Percentiles rank a stretch among this genome's conserved stretches.
phyloP scores from a whole-genome alignment of 2,888 invertebrate species.

The Lacanobia oleracea region DNA sequence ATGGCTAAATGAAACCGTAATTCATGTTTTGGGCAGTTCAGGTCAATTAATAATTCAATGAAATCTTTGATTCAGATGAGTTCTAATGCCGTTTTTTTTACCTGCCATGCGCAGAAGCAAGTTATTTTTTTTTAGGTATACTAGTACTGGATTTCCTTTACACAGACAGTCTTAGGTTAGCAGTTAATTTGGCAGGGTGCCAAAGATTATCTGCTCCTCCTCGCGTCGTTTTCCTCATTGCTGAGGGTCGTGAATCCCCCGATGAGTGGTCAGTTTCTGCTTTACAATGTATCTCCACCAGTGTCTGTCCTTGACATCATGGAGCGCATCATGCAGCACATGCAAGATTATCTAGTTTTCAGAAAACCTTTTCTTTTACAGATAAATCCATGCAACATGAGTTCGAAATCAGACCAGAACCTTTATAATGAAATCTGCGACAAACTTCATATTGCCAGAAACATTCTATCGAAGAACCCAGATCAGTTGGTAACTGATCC shows the following conservation, averaged over 20 bases:
- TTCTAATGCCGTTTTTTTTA: neutral
- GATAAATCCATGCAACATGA: slow-evolving; percentile 27
- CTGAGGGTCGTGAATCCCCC: too few relatives aligned
- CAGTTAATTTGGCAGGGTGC: neutral
- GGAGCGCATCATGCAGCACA: too few relatives aligned
- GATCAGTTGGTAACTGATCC: neutral
- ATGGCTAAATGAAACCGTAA: neutral
- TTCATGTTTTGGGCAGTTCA: neutral
- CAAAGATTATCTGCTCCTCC: neutral
- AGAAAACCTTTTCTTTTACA: slow-evolving; percentile 23
- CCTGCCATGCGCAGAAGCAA: too few relatives aligned
- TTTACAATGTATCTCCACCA: too few relatives aligned
- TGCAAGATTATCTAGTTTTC: neutral
- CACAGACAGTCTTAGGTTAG: neutral
- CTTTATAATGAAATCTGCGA: slow-evolving; percentile 26
- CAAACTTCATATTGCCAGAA: slow-evolving; percentile 27
- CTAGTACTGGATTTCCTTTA: neutral
- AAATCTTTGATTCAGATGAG: neutral
- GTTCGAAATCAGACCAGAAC: neutral
- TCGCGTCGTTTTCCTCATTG: too few relatives aligned
- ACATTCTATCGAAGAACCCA: neutral
- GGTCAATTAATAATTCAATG: neutral
- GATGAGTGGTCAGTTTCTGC: too few relatives aligned
- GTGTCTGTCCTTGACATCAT: too few relatives aligned
- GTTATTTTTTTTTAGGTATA: too few relatives aligned